These are phyloP conservation scores for Ametastegia equiseti DNA, from an alignment of 2,888 invertebrate species.

Conservation along the genomic window DNA sequence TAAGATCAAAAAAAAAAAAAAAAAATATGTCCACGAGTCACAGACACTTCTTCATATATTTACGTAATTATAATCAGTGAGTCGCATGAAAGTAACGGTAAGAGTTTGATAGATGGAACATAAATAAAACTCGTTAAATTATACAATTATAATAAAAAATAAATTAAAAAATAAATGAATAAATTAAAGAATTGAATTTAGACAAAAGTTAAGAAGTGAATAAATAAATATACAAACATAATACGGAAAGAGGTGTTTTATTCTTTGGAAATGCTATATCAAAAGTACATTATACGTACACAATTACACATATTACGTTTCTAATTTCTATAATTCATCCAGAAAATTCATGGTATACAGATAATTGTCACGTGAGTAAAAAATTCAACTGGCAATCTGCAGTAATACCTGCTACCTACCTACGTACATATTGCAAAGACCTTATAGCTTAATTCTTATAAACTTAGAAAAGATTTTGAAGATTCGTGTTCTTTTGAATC, in stretches of 20 bases:
- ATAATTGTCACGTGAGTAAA: background rate
- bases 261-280: too few relatives aligned
- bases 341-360: background rate
- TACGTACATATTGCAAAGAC: background rate
- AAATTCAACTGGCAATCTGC: too few relatives aligned
- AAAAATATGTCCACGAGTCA: background rate
- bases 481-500: conserved; percentile 9
- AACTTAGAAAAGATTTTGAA: conserved; percentile 6
- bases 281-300: too few relatives aligned
- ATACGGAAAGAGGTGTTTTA: too few relatives aligned
- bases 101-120: conserved; percentile 48
- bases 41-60: background rate
- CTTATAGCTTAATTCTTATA: background rate
- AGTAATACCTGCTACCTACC: background rate
- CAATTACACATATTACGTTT: too few relatives aligned
- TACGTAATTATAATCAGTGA: conserved; percentile 6
- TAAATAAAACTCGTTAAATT: conserved; percentile 37
- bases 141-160: background rate
- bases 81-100: conserved; percentile 24
- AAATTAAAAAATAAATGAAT: background rate
- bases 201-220: too few relatives aligned
- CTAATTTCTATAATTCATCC: too few relatives aligned
- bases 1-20: background rate
- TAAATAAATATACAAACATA: too few relatives aligned
- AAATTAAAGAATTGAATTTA: background rate